A percentile compares a stretch with the other conserved stretches of the same genome.
Evolutionary conservation across 2,113 vertebrate species (phyloP).

Genomic region (Haemorhous mexicanus): DNA sequence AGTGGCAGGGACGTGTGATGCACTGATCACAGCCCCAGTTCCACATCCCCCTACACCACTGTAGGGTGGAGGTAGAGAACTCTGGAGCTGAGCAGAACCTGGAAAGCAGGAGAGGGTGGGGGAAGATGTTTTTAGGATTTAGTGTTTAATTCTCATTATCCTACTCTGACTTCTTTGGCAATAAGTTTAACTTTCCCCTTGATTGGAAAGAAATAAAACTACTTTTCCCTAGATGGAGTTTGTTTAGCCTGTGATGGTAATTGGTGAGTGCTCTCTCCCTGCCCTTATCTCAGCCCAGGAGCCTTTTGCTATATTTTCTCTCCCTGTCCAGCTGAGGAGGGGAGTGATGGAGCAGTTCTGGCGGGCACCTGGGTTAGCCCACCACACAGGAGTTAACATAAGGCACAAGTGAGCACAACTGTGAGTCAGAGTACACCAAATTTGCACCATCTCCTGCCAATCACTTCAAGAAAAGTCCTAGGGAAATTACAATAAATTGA

Average conservation of each 20-base stretch:
- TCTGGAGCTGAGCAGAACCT: not conserved
- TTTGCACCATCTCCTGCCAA: not conserved
- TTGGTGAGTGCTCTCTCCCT: not conserved
- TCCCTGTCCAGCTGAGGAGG: not conserved
- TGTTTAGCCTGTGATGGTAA: not conserved
- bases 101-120: not conserved
- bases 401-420: not conserved
- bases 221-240: not conserved
- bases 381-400: not conserved
- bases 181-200: not conserved
- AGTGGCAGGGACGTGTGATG: fast-evolving
- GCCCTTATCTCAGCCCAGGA: not conserved
- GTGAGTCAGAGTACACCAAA: not conserved
- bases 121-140: not conserved
- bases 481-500: not conserved
- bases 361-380: not conserved
- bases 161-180: not conserved
- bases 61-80: not conserved
- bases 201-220: not conserved
- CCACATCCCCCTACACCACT: not conserved
- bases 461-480: not conserved
- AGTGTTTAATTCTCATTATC: not conserved
- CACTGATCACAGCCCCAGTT: not conserved
- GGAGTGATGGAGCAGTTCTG: not conserved
- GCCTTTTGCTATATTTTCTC: not conserved